Evolutionary conservation across 2,888 invertebrate genomes (phyloP).

Genomic region (Eumerus sabulonum): DNA sequence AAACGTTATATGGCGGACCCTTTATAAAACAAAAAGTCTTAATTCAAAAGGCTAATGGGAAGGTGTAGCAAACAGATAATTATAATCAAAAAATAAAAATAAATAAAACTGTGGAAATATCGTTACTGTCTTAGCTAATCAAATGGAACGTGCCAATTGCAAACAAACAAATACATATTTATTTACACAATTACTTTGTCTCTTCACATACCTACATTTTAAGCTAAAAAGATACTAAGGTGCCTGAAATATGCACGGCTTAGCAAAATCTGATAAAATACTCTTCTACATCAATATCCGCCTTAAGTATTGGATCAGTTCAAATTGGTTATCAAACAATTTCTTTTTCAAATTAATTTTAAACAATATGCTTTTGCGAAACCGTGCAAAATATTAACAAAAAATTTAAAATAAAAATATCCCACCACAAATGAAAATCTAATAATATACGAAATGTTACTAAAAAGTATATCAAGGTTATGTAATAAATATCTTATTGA

Average conservation of each 20-base stretch:
- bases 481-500: background rate
- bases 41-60: too few species aligned
- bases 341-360: too few species aligned
- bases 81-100: too few species aligned
- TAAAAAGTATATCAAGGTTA: slow-evolving; percentile 14
- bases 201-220: too few species aligned
- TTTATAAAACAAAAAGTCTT: too few species aligned
- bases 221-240: slow-evolving; percentile 10
- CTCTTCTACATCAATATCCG: too few species aligned
- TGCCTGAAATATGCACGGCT: slow-evolving; percentile 47
- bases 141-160: slow-evolving; percentile 43
- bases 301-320: too few species aligned
- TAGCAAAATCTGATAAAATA: slow-evolving; percentile 31
- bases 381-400: background rate
- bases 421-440: slow-evolving; percentile 33
- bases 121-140: slow-evolving; percentile 29
- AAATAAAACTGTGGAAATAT: slow-evolving; percentile 32
- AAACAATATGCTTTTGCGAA: too few species aligned
- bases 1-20: too few species aligned
- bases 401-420: slow-evolving; percentile 26
- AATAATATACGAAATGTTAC: slow-evolving; percentile 2
- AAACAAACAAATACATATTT: slow-evolving; percentile 1
- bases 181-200: too few species aligned
- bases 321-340: too few species aligned
- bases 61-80: too few species aligned